These are phyloP conservation scores for Aradophagus sp. DNA, from an alignment of 1,140 invertebrate genomes.

Conservation along the genomic window DNA sequence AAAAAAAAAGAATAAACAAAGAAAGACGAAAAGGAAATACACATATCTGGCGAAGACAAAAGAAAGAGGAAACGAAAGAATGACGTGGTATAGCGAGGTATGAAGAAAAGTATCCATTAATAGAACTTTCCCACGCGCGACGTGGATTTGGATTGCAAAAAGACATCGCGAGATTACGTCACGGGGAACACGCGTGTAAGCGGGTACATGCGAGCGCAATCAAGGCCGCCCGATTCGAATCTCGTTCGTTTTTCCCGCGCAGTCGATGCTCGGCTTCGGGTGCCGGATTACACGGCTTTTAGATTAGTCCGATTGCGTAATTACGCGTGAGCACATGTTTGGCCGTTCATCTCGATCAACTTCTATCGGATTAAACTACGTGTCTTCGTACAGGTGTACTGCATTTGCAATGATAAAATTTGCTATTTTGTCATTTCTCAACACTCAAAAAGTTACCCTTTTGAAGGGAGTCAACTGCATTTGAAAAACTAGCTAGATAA, in stretches of 20 bases:
- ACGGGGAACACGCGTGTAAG: conserved; percentile 45
- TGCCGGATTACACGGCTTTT: conserved; percentile 52
- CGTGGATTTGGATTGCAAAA: conserved; percentile 27
- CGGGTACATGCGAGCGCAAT: conserved; percentile 13
- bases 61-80: too few species aligned
- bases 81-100: too few species aligned
- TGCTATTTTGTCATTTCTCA: too few species aligned
- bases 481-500: too few species aligned
- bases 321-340: conserved; percentile 20
- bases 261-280: conserved; percentile 17
- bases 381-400: conserved; percentile 16
- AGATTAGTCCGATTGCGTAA: conserved; percentile 47
- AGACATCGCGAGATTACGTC: conserved; percentile 51
- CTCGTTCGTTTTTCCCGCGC: conserved; percentile 43
- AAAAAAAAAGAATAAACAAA: too few species aligned
- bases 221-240: conserved; percentile 57
- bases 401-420: background rate
- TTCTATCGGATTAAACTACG: conserved; percentile 4
- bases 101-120: conserved; percentile 31
- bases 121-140: conserved; percentile 45
- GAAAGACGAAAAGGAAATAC: too few species aligned
- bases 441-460: too few species aligned
- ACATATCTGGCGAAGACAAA: too few species aligned
- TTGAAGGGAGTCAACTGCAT: too few species aligned
- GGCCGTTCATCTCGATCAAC: conserved; percentile 32